Evolutionary conservation across 1,140 invertebrate species (phyloP).

Genomic region (Bilobella aurantiaca): DNA sequence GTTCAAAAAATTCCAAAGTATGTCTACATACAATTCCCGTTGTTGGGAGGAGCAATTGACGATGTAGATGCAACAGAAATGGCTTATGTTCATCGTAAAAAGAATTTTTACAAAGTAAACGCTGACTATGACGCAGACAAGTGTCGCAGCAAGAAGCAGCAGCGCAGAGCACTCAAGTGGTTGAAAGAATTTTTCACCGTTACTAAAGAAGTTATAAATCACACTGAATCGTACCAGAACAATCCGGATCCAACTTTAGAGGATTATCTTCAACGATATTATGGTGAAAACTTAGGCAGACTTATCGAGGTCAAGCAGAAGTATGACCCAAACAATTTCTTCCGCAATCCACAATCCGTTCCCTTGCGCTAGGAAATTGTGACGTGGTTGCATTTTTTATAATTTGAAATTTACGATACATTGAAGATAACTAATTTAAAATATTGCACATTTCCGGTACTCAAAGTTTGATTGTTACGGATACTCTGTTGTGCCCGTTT

Average conservation of each 20-base stretch:
- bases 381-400: too few species aligned
- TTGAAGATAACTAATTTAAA: too few species aligned
- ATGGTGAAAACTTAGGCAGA: neutral
- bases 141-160: neutral
- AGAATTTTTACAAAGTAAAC: neutral
- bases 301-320: neutral
- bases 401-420: too few species aligned
- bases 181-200: neutral
- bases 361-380: too few species aligned
- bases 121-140: too few species aligned
- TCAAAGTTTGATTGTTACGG: too few species aligned
- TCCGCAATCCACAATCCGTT: conserved; percentile 3
- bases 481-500: too few species aligned
- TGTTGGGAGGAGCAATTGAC: neutral
- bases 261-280: conserved; percentile 1
- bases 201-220: neutral
- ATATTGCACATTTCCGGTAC: too few species aligned
- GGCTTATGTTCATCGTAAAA: neutral
- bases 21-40: neutral
- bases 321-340: conserved; percentile 5
- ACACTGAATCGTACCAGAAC: conserved; percentile 10
- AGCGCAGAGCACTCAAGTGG: neutral
- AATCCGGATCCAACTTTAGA: neutral
- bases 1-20: neutral
- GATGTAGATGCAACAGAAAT: neutral